These are phyloP conservation scores for Hypanus sabinus DNA, from an alignment of 2,113 vertebrate genomes.

Conservation along the genomic window DNA sequence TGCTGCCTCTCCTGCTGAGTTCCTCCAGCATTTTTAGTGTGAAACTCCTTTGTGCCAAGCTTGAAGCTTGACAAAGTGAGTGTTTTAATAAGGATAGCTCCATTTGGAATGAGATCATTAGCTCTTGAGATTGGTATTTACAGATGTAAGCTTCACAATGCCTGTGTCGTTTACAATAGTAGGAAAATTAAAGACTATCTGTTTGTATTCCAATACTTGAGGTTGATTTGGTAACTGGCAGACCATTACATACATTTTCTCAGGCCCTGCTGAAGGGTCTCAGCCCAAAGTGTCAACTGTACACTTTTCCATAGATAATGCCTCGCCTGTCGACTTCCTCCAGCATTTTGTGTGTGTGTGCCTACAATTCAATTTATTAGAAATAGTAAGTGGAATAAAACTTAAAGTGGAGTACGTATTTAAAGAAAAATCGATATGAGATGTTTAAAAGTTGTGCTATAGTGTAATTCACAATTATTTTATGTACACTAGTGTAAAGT, in stretches of 20 bases:
- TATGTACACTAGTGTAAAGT: too few species aligned
- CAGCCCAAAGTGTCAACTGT: too few species aligned
- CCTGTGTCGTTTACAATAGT: background rate
- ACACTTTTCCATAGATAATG: too few species aligned
- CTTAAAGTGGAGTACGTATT: background rate
- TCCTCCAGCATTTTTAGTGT: too few species aligned
- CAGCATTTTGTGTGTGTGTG: too few species aligned
- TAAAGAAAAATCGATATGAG: too few species aligned
- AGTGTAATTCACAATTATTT: background rate
- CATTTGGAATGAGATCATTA: background rate
- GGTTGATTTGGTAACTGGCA: background rate
- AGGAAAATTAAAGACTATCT: background rate
- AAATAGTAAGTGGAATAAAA: background rate
- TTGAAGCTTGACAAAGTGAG: background rate
- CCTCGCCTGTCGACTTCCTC: too few species aligned
- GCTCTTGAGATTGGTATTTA: background rate
- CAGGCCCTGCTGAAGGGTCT: too few species aligned
- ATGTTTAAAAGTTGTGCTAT: background rate
- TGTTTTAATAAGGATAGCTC: background rate
- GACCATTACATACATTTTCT: background rate
- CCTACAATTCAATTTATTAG: background rate
- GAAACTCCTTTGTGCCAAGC: background rate
- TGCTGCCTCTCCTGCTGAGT: too few species aligned
- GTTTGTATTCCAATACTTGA: background rate
- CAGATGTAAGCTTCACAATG: background rate